Evolutionary conservation across 1,140 invertebrate genomes (phyloP).

Genomic region (Achatina immaculata): DNA sequence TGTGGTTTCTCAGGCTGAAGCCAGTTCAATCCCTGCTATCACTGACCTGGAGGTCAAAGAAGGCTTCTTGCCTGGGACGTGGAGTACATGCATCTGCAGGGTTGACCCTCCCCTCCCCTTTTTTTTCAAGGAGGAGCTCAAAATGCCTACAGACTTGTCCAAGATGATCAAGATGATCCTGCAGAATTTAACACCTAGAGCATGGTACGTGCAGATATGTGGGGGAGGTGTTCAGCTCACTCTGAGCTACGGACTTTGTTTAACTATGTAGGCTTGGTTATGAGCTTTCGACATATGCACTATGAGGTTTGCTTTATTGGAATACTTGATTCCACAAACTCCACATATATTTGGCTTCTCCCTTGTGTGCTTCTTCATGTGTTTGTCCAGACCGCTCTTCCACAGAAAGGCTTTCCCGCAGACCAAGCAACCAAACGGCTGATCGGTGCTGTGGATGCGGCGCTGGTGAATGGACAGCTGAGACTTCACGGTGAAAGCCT

Average conservation of each 20-base stretch:
- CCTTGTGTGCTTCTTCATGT: slow-evolving; percentile 51
- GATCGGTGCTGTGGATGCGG: slow-evolving; percentile 29
- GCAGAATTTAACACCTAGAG: too few relatives aligned
- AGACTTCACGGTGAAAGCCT: slow-evolving; percentile 29
- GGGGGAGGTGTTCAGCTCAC: too few relatives aligned
- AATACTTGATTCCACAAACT: slow-evolving; percentile 26
- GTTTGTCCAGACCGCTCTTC: slow-evolving; percentile 39
- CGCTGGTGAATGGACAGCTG: slow-evolving; percentile 27
- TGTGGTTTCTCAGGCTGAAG: too few relatives aligned
- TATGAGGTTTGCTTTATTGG: slow-evolving; percentile 27
- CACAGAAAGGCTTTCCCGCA: slow-evolving; percentile 34
- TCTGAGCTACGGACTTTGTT: neutral
- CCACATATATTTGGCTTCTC: slow-evolving; percentile 42
- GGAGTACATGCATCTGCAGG: too few relatives aligned
- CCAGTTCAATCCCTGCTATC: too few relatives aligned
- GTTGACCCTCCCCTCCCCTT: too few relatives aligned
- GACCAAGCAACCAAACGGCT: slow-evolving; percentile 20
- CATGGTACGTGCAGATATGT: too few relatives aligned
- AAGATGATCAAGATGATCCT: too few relatives aligned
- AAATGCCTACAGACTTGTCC: too few relatives aligned
- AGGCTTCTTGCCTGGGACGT: too few relatives aligned
- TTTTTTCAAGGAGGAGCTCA: too few relatives aligned
- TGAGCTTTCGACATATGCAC: slow-evolving; percentile 25
- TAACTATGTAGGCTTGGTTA: slow-evolving; percentile 9
- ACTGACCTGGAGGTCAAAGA: too few relatives aligned